Base-by-base conservation (phyloP, 2,888 invertebrate genomes). In the Callimorpha dominula region DNA sequence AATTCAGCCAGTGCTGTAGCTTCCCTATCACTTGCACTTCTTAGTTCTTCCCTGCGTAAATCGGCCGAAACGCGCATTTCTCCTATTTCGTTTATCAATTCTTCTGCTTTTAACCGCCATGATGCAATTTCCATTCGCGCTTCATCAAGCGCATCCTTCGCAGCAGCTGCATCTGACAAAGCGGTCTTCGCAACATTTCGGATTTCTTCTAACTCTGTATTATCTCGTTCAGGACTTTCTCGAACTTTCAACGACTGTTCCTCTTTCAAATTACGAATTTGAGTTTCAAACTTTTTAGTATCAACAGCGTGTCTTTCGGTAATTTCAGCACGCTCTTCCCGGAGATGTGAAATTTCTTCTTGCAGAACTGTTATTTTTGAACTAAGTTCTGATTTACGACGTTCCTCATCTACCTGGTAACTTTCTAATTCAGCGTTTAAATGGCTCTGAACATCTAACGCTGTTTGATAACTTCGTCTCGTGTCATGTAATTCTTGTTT, bases 401-500 rank as follows among this genome's bases (percentile, higher is more conserved):
- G 90, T 71, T 86, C 87, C 78, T 94, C 94, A 31, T 93, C 94
- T 0, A 89, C 90, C 81, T 96, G 95, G 70, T 90, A 88, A 67
- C 86, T 89, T 80, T 96, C 96, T 74, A 96, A 81, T 75, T 96
- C 96, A 0, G 92, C 89, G 62, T 87, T 92, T 60, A 96, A 85
- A 80, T 96, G 94, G 40, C 92, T 91, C 75, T 96, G 96, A 4
- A 94, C 91, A 71, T 96, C 96, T 65, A 95, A 82, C 42, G 95
- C 94, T 0, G 94, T 95, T 78, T 95, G 92, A 79, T 95, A 93
- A 78, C 90, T 93, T 79, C 95, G 87, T 79, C 85, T 92, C 0
- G 91, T 89, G 49, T 96, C 95, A 71, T 96, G 93, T 9, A 96
- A 85, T 79, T 96, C 95, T 81, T 96, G 96, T 84, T 95, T 94